phyloP scores from a whole-genome alignment of 2,797 vertebrate genomes.

The Malacoraja senta region DNA sequence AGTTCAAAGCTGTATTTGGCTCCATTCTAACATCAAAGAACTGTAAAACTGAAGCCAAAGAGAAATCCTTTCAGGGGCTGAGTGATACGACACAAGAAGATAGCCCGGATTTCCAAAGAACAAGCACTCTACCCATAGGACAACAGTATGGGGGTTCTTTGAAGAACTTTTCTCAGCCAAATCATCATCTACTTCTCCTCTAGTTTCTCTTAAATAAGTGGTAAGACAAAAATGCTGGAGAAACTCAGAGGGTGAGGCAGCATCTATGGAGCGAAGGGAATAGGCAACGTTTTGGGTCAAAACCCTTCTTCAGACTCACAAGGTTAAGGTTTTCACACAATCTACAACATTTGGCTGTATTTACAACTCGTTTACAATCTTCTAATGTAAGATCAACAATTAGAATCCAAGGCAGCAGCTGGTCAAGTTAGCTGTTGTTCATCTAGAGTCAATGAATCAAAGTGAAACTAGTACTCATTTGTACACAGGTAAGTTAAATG shows the following conservation, averaged over 20 bases:
- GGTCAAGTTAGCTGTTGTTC: not conserved
- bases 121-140: not conserved
- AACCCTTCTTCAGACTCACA: too few species aligned
- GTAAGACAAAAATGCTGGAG: too few species aligned
- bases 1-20: not conserved
- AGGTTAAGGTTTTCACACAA: not conserved
- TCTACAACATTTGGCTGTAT: not conserved
- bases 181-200: not conserved
- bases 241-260: too few species aligned
- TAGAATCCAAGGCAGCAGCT: not conserved
- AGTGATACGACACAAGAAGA: not conserved
- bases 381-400: not conserved
- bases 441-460: too few species aligned
- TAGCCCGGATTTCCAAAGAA: not conserved
- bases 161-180: not conserved
- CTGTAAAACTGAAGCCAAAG: not conserved
- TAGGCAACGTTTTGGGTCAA: too few species aligned
- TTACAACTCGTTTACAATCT: not conserved
- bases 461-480: too few species aligned
- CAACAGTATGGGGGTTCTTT: not conserved
- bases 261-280: too few species aligned
- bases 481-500: too few species aligned
- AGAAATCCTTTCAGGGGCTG: not conserved
- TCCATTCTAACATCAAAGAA: not conserved
- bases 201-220: not conserved